Evolutionary conservation across 2,888 invertebrate genomes (phyloP).

Genomic region (Pyrgus malvae): DNA sequence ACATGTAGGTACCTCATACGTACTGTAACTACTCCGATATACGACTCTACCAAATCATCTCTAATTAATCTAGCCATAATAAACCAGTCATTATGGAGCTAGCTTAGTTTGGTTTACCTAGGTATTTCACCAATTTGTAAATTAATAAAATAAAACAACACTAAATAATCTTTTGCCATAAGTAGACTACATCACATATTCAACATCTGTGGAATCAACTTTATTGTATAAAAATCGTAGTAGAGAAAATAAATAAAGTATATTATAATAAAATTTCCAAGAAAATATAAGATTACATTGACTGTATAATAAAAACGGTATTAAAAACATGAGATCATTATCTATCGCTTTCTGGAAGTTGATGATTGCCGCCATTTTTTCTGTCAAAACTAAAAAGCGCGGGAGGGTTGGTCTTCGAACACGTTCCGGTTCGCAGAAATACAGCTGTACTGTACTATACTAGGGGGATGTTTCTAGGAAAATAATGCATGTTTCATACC

Average conservation of each 20-base stretch:
- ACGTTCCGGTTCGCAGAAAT: conserved; percentile 14
- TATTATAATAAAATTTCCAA: no score
- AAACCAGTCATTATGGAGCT: conserved; percentile 4
- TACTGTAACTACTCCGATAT: conserved; percentile 4
- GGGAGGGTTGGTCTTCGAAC: conserved; percentile 9
- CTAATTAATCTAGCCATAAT: conserved; percentile 11
- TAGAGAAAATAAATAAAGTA: no score
- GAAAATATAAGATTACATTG: no score
- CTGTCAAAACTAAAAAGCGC: neutral
- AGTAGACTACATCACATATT: neutral
- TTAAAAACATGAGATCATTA: neutral
- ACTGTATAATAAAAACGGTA: neutral
- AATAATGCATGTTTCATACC: neutral
- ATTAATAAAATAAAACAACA: neutral
- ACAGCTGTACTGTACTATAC: conserved; percentile 7
- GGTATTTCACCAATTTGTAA: neutral
- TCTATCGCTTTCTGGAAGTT: neutral
- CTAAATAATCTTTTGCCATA: neutral
- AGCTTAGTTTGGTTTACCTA: neutral
- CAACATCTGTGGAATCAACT: no score
- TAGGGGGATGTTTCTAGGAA: conserved; percentile 16
- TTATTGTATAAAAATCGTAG: no score
- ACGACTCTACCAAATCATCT: conserved; percentile 23
- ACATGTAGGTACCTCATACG: neutral
- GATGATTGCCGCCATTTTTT: neutral